Conservation (phyloP, 2,797 vertebrate genomes). For the Varecia variegata region DNA sequence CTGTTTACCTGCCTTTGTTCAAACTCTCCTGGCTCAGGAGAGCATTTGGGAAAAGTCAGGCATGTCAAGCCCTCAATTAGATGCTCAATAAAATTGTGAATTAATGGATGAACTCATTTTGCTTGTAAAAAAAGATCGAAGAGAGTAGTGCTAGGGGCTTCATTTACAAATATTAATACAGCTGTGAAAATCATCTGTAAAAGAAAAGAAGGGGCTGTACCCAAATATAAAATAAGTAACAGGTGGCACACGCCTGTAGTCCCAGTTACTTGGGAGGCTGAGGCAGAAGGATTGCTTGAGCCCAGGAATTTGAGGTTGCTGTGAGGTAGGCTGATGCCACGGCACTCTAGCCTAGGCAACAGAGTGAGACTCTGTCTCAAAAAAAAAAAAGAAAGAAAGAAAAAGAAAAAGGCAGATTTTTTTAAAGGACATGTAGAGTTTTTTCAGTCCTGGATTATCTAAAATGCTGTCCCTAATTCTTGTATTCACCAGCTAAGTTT, state of each 20-base stretch:
- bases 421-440: background rate
- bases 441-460: background rate
- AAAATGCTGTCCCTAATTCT: background rate
- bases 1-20: background rate
- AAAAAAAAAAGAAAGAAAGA: background rate
- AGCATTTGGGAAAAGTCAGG: background rate
- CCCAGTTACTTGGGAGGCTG: too few species aligned
- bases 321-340: too few species aligned
- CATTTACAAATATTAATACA: background rate
- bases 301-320: too few species aligned
- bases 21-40: background rate
- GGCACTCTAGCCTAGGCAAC: too few species aligned
- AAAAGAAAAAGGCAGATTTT: background rate
- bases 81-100: background rate
- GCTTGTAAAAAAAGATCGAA: background rate
- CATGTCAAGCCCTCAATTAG: background rate
- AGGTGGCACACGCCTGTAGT: too few species aligned
- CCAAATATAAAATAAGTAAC: background rate
- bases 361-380: background rate
- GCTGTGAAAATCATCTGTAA: background rate
- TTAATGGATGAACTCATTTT: background rate
- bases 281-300: too few species aligned
- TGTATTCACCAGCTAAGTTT: background rate
- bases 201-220: background rate
- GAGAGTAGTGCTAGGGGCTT: background rate